Base-by-base conservation (phyloP, 2,113 vertebrate genomes). In the Machaerirhynchus nigripectus region DNA sequence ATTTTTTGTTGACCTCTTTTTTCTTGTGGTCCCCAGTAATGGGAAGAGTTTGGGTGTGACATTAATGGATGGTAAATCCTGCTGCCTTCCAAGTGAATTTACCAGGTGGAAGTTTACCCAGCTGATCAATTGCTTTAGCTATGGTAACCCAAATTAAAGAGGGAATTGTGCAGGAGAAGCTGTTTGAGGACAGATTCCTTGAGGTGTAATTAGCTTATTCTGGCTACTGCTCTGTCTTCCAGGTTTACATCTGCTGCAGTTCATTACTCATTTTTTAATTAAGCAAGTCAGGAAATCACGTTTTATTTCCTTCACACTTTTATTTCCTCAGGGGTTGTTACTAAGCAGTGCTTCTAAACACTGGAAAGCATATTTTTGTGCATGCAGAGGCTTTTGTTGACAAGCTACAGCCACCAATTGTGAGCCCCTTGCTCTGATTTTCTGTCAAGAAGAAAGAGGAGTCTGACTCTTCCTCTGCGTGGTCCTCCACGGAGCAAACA, bases 231-330 rank as follows among this genome's bases (percentile, higher is more conserved):
- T 90, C 61, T 44, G n/a, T 56, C 88, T 95, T 84, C 63, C 47
- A 70, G 70, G 68, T 82, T 93, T 86, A 30, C 89, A 82, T 93
- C 93, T 95, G 78, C 83, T 90, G 27, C 68, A 49, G 79, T n/a
- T 90, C 92, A 39, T 92, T 95, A 90, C 70, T 95, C 88, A 76
- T 80, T 88, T 92, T 95, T 96, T 87, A 71, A 94, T 94, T 95
- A 75, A 78, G 90, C 83, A 86, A 71, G 52, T 30, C 49, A 46
- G 67, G 81, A 56, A 49, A 75, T 59, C 8, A 1, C 40, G 15
- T 40, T 30, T 59, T 23, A 6, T 60, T 93, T 91, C 63, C 73
- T 74, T 31, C 53, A 76, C 84, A 60, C 84, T 40, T 33, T 33
- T 8, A 11, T 67, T 92, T 91, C 89, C 83, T 70, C 7, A 9